Percentiles rank a stretch among this genome's conserved stretches.
These are phyloP conservation scores for Periplaneta americana DNA, from an alignment of 1,140 invertebrate species.

Conservation along the genomic window DNA sequence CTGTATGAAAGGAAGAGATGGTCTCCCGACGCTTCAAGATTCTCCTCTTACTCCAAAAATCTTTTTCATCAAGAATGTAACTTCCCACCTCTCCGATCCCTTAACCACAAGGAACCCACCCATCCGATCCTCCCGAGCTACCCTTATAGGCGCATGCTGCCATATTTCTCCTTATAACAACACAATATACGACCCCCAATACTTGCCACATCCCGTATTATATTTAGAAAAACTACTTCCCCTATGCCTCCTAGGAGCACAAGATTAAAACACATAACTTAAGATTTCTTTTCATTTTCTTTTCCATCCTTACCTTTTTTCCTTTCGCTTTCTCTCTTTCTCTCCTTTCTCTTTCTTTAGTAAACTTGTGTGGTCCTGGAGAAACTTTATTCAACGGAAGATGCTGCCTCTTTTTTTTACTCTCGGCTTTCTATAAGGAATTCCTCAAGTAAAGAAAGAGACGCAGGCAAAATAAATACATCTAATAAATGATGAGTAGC, in stretches of 20 bases:
- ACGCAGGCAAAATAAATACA: too few relatives aligned
- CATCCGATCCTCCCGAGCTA: background rate
- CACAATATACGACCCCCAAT: background rate
- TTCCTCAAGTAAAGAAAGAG: too few relatives aligned
- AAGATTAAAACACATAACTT: background rate
- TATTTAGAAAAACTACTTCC: background rate
- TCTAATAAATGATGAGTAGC: too few relatives aligned
- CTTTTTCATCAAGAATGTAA: background rate
- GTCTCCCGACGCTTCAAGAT: too few relatives aligned
- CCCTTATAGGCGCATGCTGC: background rate
- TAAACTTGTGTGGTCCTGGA: background rate
- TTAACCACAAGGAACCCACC: background rate
- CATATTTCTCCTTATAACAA: background rate
- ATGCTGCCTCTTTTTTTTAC: background rate
- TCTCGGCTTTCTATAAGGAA: background rate
- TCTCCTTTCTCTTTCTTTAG: background rate
- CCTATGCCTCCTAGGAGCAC: background rate
- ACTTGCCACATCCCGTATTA: background rate
- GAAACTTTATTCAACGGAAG: background rate
- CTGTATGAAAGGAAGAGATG: too few relatives aligned
- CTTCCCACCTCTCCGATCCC: background rate
- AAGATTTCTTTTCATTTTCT: background rate
- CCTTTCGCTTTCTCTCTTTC: too few relatives aligned
- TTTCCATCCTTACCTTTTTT: too few relatives aligned
- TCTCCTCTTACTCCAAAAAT: too few relatives aligned